Evolutionary conservation across 2,113 vertebrate species (phyloP).

Genomic region (Myotis brandtii): DNA sequence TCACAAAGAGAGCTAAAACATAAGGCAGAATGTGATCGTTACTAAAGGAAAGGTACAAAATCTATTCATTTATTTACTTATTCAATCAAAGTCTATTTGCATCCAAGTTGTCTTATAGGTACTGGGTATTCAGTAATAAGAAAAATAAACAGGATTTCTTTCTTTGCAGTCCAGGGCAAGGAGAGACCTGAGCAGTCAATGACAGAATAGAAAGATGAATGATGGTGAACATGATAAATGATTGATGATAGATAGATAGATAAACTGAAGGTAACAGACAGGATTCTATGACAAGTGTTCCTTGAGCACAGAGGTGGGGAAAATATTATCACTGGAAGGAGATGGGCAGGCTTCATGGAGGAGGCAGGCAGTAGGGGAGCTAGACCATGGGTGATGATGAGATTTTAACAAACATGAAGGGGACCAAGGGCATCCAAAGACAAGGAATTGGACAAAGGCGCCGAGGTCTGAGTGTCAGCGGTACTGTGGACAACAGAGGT

Average conservation of each 20-base stretch:
- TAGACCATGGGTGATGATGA: not conserved
- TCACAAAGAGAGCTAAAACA: slow-evolving; percentile 30
- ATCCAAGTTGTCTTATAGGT: not conserved
- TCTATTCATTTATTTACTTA: slow-evolving; percentile 48
- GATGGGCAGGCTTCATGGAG: not conserved
- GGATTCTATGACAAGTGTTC: not conserved
- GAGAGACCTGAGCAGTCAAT: not conserved
- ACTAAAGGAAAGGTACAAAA: not conserved
- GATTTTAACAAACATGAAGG: slow-evolving; percentile 1
- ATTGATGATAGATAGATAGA: not conserved
- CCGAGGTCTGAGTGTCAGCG: not conserved
- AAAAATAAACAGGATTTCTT: not conserved
- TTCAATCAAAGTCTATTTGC: slow-evolving; percentile 20
- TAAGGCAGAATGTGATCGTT: not conserved
- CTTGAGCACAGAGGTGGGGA: not conserved
- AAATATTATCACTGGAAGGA: not conserved
- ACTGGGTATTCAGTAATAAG: not conserved
- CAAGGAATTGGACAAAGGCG: not conserved
- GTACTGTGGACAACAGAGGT: too few relatives aligned
- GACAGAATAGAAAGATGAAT: not conserved
- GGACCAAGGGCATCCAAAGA: not conserved
- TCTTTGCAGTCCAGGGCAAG: not conserved
- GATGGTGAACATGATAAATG: not conserved
- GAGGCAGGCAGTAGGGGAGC: not conserved
- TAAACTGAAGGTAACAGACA: slow-evolving; percentile 8